Evolutionary conservation across 2,113 vertebrate species (phyloP), one percentile per base, ranked within the genome.

Genomic region (Colaptes auratus): DNA sequence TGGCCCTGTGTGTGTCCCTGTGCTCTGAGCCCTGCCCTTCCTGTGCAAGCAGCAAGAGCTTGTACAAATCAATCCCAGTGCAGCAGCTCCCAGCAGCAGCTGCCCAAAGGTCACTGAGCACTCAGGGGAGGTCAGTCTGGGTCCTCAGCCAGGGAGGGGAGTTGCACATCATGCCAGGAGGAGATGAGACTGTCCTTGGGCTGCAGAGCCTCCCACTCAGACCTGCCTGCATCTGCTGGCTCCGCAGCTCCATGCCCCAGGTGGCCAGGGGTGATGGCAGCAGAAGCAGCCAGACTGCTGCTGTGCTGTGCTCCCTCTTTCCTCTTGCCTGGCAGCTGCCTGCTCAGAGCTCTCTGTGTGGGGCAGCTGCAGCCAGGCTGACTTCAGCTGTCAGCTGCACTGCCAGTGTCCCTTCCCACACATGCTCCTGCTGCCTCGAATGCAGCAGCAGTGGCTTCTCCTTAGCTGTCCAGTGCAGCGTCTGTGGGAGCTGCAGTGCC

Each of bases 31-130:
- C 46, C 52, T 76, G 61, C 17, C 39, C 70, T 52, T 36, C 30
- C 28, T 59, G 64, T 25, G 71, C 30, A 63, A 64, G 56, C 44
- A 66, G 28, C 19, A 70, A 31, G 52, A 81, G 13, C 30, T 67
- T 60, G 46, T 39, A 17, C 46, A 88, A 59, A 28, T 33, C 80
- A 69, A 75, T 42, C 63, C 69, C 18, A 39, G 16, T 56, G 85
- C 81, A 69, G 64, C 53, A 78, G 36, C 24, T 14, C 3, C 8
- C 28, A 15, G 76, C 44, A 31, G 19, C 36, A 6, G 31, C 20
- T 8, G 10, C 10, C 44, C 27, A 12, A 5, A 9, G 69, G 52
- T 44, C 48, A 21, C 64, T 9, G 56, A 46, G 20, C 1, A 0
- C 9, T 65, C 27, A 19, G 31, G 16, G 53, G 58, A 36, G 46